These are phyloP conservation scores for Argyrosomus regius DNA, from an alignment of 2,797 vertebrate genomes.

Conservation along the genomic window DNA sequence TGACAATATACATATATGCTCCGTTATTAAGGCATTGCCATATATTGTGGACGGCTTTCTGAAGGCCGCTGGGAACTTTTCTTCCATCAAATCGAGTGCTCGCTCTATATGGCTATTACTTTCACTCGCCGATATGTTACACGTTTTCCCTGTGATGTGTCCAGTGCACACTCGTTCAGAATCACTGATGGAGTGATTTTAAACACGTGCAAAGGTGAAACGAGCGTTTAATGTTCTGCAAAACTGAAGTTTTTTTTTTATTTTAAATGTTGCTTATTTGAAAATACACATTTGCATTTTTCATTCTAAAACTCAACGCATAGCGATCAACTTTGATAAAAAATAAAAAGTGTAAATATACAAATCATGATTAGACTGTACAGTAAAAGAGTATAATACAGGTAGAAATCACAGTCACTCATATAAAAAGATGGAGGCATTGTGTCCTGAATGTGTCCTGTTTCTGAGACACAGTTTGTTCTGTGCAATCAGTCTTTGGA, in stretches of 20 bases:
- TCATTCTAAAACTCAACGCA: conserved; percentile 35
- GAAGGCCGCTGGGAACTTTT: conserved; percentile 2
- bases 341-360: conserved; percentile 69
- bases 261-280: conserved; percentile 33
- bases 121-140: background rate
- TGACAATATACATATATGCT: conserved; percentile 1
- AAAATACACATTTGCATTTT: conserved; percentile 45
- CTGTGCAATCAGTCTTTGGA: conserved; percentile 54
- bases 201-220: conserved; percentile 7
- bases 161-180: background rate
- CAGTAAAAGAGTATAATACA: conserved; percentile 70
- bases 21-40: conserved; percentile 5
- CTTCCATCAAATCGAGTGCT: conserved; percentile 6
- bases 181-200: background rate
- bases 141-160: conserved; percentile 4
- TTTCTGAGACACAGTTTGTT: conserved; percentile 46
- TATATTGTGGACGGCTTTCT: background rate
- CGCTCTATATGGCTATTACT: background rate
- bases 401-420: conserved; percentile 61
- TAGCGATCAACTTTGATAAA: conserved; percentile 48
- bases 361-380: conserved; percentile 66
- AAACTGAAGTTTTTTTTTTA: conserved; percentile 43
- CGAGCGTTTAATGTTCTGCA: conserved; percentile 39
- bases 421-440: conserved; percentile 56
- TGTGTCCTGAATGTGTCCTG: conserved; percentile 42